Evolutionary conservation across 2,797 vertebrate genomes (phyloP).

Genomic region (Myotis findleyi): DNA sequence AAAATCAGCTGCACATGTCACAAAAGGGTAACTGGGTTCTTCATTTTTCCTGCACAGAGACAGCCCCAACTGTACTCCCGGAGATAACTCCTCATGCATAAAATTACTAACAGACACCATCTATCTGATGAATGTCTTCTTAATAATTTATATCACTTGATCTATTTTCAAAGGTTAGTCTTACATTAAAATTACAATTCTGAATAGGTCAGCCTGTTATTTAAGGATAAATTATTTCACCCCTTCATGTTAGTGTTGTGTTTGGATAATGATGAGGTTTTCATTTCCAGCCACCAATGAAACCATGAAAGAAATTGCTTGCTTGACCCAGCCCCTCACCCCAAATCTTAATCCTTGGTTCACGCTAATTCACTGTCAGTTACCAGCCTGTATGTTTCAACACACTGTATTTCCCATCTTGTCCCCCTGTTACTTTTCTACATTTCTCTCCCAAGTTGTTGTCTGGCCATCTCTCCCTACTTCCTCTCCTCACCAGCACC

Average conservation of each 20-base stretch:
- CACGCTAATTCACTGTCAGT: slow-evolving; percentile 42
- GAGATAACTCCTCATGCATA: slow-evolving; percentile 85
- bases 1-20: slow-evolving; percentile 78
- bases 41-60: slow-evolving; percentile 76
- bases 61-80: slow-evolving; percentile 74
- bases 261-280: slow-evolving; percentile 83
- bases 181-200: slow-evolving; percentile 88
- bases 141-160: slow-evolving; percentile 89
- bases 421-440: not conserved
- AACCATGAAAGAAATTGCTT: slow-evolving; percentile 30
- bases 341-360: not conserved
- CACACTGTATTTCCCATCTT: not conserved
- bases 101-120: slow-evolving; percentile 87
- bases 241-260: slow-evolving; percentile 83
- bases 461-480: not conserved
- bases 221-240: slow-evolving; percentile 87
- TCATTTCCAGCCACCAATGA: slow-evolving; percentile 72
- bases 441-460: not conserved
- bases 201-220: slow-evolving; percentile 88
- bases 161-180: slow-evolving; percentile 89
- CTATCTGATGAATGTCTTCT: slow-evolving; percentile 85
- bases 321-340: slow-evolving; percentile 15
- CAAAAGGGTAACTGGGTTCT: slow-evolving; percentile 80
- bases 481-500: not conserved
- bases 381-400: not conserved